Conservation (phyloP, 2,797 vertebrate species). For the Taenioides sp. region DNA sequence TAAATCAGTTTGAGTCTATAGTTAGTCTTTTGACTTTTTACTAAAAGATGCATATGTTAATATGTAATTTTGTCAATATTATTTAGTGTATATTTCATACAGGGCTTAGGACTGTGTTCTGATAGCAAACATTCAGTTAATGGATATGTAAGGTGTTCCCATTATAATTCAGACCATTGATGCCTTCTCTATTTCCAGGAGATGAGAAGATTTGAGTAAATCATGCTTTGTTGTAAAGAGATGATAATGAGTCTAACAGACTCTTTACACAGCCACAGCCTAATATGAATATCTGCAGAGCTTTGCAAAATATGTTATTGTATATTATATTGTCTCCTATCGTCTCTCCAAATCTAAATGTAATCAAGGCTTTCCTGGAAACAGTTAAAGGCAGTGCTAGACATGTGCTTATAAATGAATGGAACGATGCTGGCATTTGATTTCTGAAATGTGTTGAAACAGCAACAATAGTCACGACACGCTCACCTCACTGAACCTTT, state of each 20-base stretch:
- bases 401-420: conserved; percentile 21
- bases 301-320: conserved; percentile 9
- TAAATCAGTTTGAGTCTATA: conserved; percentile 7
- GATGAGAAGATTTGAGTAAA: conserved; percentile 44
- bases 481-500: conserved; percentile 44
- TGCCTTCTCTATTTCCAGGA: conserved; percentile 19
- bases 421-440: conserved; percentile 36
- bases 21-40: not conserved
- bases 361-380: conserved; percentile 4
- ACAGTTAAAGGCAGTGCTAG: conserved; percentile 1
- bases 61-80: conserved; percentile 8
- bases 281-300: conserved; percentile 20
- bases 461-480: conserved; percentile 47
- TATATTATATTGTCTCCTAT: conserved; percentile 6
- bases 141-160: conserved; percentile 46
- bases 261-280: conserved; percentile 17
- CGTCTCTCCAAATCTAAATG: conserved; percentile 6
- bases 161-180: conserved; percentile 39
- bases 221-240: conserved; percentile 47
- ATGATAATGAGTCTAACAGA: conserved; percentile 58
- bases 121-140: conserved; percentile 26
- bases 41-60: not conserved
- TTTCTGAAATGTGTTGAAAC: conserved; percentile 49
- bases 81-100: conserved; percentile 8
- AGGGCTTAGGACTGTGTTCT: conserved; percentile 22